These are phyloP conservation scores for Allobates femoralis DNA, from an alignment of 2,797 vertebrate genomes.

Conservation along the genomic window DNA sequence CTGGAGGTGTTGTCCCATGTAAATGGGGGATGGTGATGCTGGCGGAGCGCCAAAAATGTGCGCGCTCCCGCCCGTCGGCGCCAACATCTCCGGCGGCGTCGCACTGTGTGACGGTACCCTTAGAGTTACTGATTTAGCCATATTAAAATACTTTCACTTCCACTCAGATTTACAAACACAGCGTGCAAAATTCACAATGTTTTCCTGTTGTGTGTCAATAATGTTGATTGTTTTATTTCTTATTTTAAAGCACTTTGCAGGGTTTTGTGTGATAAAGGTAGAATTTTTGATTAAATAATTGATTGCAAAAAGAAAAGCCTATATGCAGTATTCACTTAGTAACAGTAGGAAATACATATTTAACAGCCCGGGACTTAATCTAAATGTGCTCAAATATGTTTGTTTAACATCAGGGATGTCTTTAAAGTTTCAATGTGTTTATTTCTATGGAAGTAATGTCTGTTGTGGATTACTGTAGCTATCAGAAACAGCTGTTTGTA, in stretches of 20 bases:
- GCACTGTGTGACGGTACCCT: too few relatives aligned
- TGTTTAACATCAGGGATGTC: conserved; percentile 49
- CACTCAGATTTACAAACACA: conserved; percentile 19
- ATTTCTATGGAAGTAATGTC: conserved; percentile 43
- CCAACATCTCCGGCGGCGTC: too few relatives aligned
- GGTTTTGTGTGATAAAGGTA: conserved; percentile 9
- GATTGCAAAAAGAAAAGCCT: conserved; percentile 20
- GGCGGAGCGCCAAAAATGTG: too few relatives aligned
- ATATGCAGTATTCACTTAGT: conserved; percentile 45
- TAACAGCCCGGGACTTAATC: conserved; percentile 45
- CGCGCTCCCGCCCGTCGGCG: too few relatives aligned
- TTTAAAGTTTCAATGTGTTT: conserved; percentile 50
- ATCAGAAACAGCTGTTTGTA: conserved; percentile 41
- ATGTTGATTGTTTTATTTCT: neutral
- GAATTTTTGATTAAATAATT: conserved; percentile 45
- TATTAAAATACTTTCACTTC: neutral
- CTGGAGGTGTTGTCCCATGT: too few relatives aligned
- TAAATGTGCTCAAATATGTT: conserved; percentile 49
- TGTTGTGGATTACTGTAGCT: conserved; percentile 19
- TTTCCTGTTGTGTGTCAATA: conserved; percentile 16
- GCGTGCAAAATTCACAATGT: neutral
- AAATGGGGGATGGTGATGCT: too few relatives aligned
- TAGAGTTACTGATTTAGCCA: neutral
- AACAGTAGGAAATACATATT: conserved; percentile 54
- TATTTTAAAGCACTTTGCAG: neutral